Base-by-base conservation (phyloP, 2,113 vertebrate genomes). In the Anolis carolinensis region DNA sequence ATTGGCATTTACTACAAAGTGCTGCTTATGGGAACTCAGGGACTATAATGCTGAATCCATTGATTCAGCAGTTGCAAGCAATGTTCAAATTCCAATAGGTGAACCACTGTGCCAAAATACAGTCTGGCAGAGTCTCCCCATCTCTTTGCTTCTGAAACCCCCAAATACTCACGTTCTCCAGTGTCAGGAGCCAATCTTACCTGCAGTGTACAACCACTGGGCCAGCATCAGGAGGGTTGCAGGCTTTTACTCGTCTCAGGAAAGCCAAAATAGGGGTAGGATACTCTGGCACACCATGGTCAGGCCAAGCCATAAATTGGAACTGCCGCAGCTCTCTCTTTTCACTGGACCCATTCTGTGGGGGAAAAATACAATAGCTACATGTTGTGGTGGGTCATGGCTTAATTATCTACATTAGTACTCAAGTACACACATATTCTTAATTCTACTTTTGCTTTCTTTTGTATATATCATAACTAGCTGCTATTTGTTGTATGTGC, bases 171-270 rank as follows among this genome's bases (percentile, higher is more conserved):
- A 39, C 23, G 27, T 18, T 55, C 52, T 79, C 44, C 36, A 62
- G 23, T 36, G 52, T 34, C 39, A 44, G 39, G 39, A 44, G 39
- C 39, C 39, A 7, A 48, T 67, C 92, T 89, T 95, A 99, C 99
- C 99, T 99, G 98, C 99, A 99, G 79, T 99, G 99, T 32, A 98
- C 98, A 92, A 99, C 97, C 97, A 99, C 98, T 82, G 99, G 98
- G 59, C 98, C 98, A 0, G 97, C 97, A 7, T 99, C 98, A 0
- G 97, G 95, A 0, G 98, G 97, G 92, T 98, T 98, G 93, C 98
- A 99, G 86, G 98, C 95, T 93, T 98, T 98, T 89, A 99, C 97
- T 62, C 98, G 96, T 73, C 98, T 96, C 86, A 99, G 95, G 93
- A 99, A 99, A 90, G 98, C 97, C 75, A 99, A 93, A 81, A 97